Evolutionary conservation across 2,113 vertebrate genomes (phyloP).

Genomic region (Microcebus lehilahytsara): DNA sequence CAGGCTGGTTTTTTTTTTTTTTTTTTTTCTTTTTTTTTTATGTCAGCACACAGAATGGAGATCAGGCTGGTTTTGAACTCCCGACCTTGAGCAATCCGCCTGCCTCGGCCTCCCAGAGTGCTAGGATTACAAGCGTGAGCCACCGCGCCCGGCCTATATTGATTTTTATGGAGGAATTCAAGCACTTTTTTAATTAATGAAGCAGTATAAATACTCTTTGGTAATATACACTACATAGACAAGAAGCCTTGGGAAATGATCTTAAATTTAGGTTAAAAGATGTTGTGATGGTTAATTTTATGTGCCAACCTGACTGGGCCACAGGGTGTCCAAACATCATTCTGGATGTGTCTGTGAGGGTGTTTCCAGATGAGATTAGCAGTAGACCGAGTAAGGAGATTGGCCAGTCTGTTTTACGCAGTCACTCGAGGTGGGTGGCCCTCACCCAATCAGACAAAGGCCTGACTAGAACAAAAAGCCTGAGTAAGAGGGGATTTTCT

Average conservation of each 20-base stretch:
- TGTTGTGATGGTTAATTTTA: not conserved
- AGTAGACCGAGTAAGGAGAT: not conserved
- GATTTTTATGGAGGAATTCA: not conserved
- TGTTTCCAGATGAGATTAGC: not conserved
- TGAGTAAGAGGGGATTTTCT: not conserved
- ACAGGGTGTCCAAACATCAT: not conserved
- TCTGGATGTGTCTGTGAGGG: not conserved
- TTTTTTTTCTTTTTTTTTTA: too few species aligned
- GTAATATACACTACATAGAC: not conserved
- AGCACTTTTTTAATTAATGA: not conserved
- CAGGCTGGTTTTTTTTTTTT: too few species aligned
- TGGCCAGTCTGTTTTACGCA: not conserved
- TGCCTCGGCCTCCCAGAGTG: too few species aligned
- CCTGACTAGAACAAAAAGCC: not conserved
- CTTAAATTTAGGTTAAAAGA: not conserved
- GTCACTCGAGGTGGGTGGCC: not conserved
- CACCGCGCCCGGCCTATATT: too few species aligned
- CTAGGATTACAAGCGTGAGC: too few species aligned
- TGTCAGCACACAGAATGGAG: too few species aligned
- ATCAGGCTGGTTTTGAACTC: too few species aligned
- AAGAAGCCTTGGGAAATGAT: not conserved
- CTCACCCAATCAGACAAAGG: not conserved
- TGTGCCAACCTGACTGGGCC: not conserved
- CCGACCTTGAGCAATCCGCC: too few species aligned
- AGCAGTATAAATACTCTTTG: conserved; percentile 19